Percentiles rank a stretch among this genome's conserved stretches.
phyloP scores from a whole-genome alignment of 2,888 invertebrate species.

The Agriopis leucophaearia region DNA sequence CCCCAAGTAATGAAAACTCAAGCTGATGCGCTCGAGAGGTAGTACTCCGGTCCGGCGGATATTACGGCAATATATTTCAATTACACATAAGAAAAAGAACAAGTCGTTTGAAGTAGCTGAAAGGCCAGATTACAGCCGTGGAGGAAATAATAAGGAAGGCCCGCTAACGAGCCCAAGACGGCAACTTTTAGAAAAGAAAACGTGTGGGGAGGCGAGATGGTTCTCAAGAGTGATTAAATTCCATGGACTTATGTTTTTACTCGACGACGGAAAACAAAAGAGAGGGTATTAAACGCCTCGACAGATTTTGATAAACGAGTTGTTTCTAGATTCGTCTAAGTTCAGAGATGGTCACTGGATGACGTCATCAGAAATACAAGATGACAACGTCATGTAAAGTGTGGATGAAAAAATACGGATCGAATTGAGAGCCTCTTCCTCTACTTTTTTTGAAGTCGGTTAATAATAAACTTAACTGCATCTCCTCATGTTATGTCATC shows the following conservation, averaged over 20 bases:
- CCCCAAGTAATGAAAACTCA: slow-evolving; percentile 83
- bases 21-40: slow-evolving; percentile 82
- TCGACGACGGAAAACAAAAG: background rate
- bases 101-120: slow-evolving; percentile 85
- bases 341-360: no score
- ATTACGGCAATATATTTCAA: slow-evolving; percentile 87
- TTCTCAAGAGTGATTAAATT: slow-evolving; percentile 70
- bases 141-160: slow-evolving; percentile 81
- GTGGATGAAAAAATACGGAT: no score
- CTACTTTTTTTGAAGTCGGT: no score
- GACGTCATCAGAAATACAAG: no score
- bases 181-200: slow-evolving; percentile 76
- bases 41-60: slow-evolving; percentile 81
- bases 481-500: no score
- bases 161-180: slow-evolving; percentile 78
- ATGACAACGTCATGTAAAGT: no score
- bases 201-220: slow-evolving; percentile 67
- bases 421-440: no score
- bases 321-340: no score
- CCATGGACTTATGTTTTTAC: slow-evolving; percentile 39
- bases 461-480: no score
- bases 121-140: slow-evolving; percentile 83
- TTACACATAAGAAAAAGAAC: slow-evolving; percentile 86
- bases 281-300: no score
- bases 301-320: no score